Conservation (phyloP, 2,113 vertebrate species). For the Grammatotria lemairii region DNA sequence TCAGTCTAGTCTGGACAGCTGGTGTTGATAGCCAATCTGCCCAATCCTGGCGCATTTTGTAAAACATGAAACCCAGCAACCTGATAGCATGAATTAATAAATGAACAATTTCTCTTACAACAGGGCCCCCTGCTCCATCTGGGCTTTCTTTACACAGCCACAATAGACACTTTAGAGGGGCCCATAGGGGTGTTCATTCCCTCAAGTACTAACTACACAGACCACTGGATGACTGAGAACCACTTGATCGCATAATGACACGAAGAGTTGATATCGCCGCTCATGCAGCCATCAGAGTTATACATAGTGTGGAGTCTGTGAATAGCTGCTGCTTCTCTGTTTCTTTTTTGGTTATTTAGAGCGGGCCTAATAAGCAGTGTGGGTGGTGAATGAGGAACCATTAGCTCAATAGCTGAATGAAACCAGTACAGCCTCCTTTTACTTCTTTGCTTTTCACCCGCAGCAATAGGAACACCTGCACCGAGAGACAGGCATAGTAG, state of each 20-base stretch:
- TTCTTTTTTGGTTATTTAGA: constrained; percentile 48
- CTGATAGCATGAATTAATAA: constrained; percentile 72
- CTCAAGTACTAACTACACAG: constrained; percentile 52
- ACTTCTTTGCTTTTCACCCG: constrained; percentile 32
- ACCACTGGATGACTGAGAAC: constrained; percentile 45
- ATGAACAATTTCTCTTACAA: constrained; percentile 59
- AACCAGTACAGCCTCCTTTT: constrained; percentile 5
- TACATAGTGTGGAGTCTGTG: constrained; percentile 20
- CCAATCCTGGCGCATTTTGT: constrained; percentile 58
- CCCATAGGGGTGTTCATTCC: constrained; percentile 50
- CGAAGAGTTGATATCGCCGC: constrained; percentile 16
- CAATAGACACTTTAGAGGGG: constrained; percentile 59
- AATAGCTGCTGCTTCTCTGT: constrained; percentile 32
- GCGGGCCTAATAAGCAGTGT: constrained; percentile 54
- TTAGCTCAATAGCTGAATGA: constrained; percentile 62
- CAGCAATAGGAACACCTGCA: constrained; percentile 56
- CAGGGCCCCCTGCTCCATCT: constrained; percentile 36
- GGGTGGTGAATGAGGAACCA: constrained; percentile 59
- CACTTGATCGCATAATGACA: constrained; percentile 59
- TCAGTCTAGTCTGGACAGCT: constrained; percentile 62
- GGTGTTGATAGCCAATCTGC: constrained; percentile 71
- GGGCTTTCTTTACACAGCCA: constrained; percentile 51
- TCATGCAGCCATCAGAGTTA: constrained; percentile 4
- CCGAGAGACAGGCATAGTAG: background rate
- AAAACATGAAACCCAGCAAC: constrained; percentile 71